Evolutionary conservation across 2,113 vertebrate species (phyloP), one percentile per base, ranked within the genome.

Genomic region (Rhipidura dahli): DNA sequence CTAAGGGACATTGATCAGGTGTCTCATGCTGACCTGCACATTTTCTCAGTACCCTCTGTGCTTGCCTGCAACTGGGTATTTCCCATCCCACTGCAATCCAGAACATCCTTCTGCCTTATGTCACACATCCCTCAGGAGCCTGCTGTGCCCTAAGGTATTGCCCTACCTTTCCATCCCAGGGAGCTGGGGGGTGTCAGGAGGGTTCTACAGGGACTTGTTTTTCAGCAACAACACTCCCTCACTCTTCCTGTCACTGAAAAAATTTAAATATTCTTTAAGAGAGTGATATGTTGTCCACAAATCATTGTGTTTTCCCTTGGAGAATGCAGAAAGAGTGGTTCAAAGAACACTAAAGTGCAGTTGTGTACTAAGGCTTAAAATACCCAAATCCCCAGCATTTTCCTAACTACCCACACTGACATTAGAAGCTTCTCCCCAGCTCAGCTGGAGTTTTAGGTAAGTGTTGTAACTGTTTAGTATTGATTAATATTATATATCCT

Each of bases 41-140:
- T 45, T 66, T 82, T 47, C 30, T 53, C 17, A 5, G 4, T 18
- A 27, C 24, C 8, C 23, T 14, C 42, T 39, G 20, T 30, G 23
- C 61, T 66, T 33, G 45, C n/a, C 9, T 65, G 24, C 22, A 88
- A 2, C 22, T 11, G 14, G 2, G 0, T 37, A 7, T 24, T 31
- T 44, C 35, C 35, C 26, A 47, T 21, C 30, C 21, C 2, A 1
- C 0, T 63, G 37, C 40, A 19, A 30, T 40, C 47, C 20, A 61
- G 35, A 24, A 9, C 31, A 40, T 57, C 51, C 23, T 53, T 35
- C 30, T 63, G 11, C 39, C 31, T 24, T 7, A 1, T 31, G 9
- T 9, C 37, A 19, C 2, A 0, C 0, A 0, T n/a, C 76, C 40
- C 26, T 33, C 47, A 45, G 3, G 18, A 73, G 7, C 21, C 22